Evolutionary conservation across 2,888 invertebrate species (phyloP), one percentile per base, ranked within the genome.

Genomic region (Lithophane leautieri): DNA sequence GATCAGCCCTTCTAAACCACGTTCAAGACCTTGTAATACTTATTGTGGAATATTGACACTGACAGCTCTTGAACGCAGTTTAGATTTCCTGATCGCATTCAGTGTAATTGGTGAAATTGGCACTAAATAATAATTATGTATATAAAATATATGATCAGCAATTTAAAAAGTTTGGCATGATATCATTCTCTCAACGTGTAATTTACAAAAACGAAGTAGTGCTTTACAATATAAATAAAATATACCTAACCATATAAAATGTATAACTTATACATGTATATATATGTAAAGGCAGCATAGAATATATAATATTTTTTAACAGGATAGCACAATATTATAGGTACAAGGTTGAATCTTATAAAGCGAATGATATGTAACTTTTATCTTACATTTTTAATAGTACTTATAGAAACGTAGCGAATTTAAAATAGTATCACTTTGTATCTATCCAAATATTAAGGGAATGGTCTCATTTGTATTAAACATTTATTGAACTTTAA

Each of bases 291-390:
- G 89, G 90, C 91, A 91, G 93, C 92, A 89, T 91, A 93, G 84
- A 92, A 92, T 93, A 92, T 91, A 88, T 90, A 89, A 89, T 78
- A 76, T 78, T 73, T 77, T 63, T 79, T 85, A 91, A 91, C 91
- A 92, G 90, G 90, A 90, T 87, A 89, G 92, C 90, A 90, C 89
- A 90, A 82, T 84, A 82, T 83, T 88, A 89, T 90, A 92, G 88
- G 90, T 93, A 93, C 83, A 90, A 89, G 81, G 84, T 88, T 90
- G 90, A 90, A 88, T 94, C 95, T 96, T 96, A 96, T 94, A 95
- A 96, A 96, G 96, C 96, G 96, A 96, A 95, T 96, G 96, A 96
- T 96, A 96, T 96, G 96, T 96, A 92, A 92, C 91, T 93, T 91
- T 93, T 92, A 93, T 92, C 94, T 95, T 94, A 94, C 86, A 93